Evolutionary conservation across 53 echinoderm and acorn worm genomes (phyloP).

Genomic region (Temnopleurus reevesii): DNA sequence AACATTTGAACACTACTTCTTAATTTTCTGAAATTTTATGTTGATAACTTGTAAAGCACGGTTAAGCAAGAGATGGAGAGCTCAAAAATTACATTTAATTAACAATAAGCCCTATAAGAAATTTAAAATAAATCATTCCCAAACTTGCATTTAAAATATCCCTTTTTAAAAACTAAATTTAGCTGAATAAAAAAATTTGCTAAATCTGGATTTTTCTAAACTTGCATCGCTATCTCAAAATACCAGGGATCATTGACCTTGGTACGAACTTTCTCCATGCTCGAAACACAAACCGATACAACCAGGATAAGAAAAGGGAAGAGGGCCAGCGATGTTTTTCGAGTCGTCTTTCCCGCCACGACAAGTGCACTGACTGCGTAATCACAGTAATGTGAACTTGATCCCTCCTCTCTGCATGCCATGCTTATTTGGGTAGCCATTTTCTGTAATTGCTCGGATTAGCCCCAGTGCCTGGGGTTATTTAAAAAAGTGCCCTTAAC

Average conservation of each 20-base stretch:
- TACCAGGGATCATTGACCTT: constrained; percentile 47
- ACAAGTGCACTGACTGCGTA: constrained; percentile 39
- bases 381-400: constrained; percentile 52
- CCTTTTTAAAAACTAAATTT: not conserved
- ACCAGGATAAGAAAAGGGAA: not conserved
- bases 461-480: constrained; percentile 14
- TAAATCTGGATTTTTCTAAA: not conserved
- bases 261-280: constrained; percentile 32
- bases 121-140: no score
- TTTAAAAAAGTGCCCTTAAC: constrained; percentile 13
- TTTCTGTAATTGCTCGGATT: constrained; percentile 46
- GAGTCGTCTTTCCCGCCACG: constrained; percentile 34
- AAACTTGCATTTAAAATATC: not conserved
- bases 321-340: constrained; percentile 14
- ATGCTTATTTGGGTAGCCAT: constrained; percentile 13
- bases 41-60: no score
- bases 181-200: not conserved
- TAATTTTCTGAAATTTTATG: no score
- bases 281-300: constrained; percentile 12
- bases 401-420: constrained; percentile 5
- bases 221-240: not conserved
- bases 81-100: no score
- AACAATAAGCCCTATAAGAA: no score
- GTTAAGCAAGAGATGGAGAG: no score
- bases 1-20: no score